Conservation (phyloP, 2,113 vertebrate species). For the Rhadina sibilatrix region DNA sequence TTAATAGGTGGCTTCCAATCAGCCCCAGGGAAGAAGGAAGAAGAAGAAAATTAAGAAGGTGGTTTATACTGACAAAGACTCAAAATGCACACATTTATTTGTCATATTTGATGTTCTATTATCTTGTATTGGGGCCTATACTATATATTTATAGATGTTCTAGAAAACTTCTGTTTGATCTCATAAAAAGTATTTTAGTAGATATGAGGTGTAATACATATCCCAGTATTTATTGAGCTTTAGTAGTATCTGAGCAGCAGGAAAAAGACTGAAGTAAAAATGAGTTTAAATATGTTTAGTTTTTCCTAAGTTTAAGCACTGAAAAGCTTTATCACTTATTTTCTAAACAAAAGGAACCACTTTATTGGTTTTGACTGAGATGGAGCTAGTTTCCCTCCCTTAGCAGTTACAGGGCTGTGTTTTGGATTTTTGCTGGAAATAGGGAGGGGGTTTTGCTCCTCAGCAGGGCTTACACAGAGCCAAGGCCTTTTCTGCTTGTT, state of each 20-base stretch:
- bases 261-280: neutral
- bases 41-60: neutral
- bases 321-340: neutral
- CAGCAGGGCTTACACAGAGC: neutral
- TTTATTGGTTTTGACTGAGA: neutral
- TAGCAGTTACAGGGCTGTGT: too few species aligned
- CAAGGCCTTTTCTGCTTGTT: neutral
- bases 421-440: neutral
- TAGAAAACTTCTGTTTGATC: neutral
- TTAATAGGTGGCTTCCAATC: neutral
- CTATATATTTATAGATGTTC: neutral
- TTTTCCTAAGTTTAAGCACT: neutral
- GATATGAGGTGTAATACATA: neutral
- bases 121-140: neutral
- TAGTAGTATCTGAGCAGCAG: neutral
- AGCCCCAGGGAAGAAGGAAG: neutral
- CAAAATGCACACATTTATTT: neutral
- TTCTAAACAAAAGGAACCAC: neutral
- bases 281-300: neutral
- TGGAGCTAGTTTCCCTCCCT: neutral
- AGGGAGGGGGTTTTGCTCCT: fast-evolving
- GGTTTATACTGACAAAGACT: neutral
- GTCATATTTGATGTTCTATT: neutral
- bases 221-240: neutral
- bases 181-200: neutral